Percentiles rank a stretch among this genome's conserved stretches.
phyloP scores from a whole-genome alignment of 2,113 vertebrate species.

The Eptesicus fuscus region DNA sequence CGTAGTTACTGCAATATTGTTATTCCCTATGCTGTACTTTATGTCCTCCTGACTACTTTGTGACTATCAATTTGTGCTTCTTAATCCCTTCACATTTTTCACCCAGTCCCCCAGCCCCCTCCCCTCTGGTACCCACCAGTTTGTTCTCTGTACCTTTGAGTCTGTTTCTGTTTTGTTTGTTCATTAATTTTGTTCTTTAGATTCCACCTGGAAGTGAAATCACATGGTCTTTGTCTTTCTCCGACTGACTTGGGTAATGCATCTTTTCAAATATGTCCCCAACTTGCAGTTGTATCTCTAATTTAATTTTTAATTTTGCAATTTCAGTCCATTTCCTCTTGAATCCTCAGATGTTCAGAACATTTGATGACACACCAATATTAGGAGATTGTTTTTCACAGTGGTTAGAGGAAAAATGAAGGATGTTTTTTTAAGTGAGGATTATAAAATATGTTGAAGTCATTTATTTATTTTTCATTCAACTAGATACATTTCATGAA shows the following conservation, averaged over 20 bases:
- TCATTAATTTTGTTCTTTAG: not conserved
- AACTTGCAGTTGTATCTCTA: not conserved
- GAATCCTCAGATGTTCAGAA: not conserved
- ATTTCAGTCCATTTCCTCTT: constrained; percentile 5
- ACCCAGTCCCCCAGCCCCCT: not conserved
- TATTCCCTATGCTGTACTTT: not conserved
- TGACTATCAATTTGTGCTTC: not conserved
- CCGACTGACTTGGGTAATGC: not conserved
- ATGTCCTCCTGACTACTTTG: not conserved
- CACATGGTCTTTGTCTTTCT: not conserved
- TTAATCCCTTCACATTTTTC: not conserved
- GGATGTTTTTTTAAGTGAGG: not conserved
- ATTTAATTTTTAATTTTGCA: not conserved
- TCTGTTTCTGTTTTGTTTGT: too few relatives aligned
- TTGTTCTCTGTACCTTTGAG: not conserved
- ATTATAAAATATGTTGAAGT: constrained; percentile 29
- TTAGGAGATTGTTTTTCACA: constrained; percentile 4
- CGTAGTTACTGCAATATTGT: not conserved
- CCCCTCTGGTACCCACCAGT: not conserved
- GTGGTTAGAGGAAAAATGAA: not conserved
- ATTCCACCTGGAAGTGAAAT: not conserved
- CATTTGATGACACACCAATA: not conserved
- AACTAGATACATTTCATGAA: not conserved
- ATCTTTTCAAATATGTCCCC: not conserved
- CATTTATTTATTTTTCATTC: not conserved